Conservation (phyloP, 1,140 invertebrate genomes). For the Chlorops oryzae region DNA sequence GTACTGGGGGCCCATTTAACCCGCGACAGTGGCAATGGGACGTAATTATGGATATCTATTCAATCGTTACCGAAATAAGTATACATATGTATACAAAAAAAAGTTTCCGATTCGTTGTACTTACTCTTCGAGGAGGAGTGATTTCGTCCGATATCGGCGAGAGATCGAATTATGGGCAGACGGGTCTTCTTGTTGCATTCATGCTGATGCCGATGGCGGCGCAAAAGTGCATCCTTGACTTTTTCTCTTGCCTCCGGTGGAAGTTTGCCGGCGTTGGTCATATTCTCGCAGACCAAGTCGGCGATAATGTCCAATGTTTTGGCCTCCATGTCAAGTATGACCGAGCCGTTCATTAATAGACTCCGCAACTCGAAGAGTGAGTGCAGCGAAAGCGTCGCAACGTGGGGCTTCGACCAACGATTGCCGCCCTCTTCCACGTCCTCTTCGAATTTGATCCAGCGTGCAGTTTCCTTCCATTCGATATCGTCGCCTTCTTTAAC, state of each 20-base stretch:
- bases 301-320: constrained; percentile 76
- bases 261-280: constrained; percentile 76
- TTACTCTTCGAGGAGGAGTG: constrained; percentile 94
- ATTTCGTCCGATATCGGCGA: constrained; percentile 94
- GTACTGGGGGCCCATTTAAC: too few species aligned
- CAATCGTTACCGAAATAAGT: not conserved
- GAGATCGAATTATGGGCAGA: constrained; percentile 87
- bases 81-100: too few species aligned
- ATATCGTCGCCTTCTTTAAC: constrained; percentile 79
- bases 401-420: constrained; percentile 91
- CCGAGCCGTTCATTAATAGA: constrained; percentile 79
- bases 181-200: constrained; percentile 76
- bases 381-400: constrained; percentile 84
- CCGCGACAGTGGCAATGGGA: constrained; percentile 21
- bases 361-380: constrained; percentile 84
- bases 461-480: constrained; percentile 96
- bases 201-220: constrained; percentile 91
- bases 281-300: constrained; percentile 86
- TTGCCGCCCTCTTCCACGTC: constrained; percentile 92
- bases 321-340: constrained; percentile 89
- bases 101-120: too few species aligned
- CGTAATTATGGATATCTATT: constrained; percentile 16
- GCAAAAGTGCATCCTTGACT: constrained; percentile 79
- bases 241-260: constrained; percentile 70
- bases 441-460: constrained; percentile 95